Conservation (phyloP, 2,113 vertebrate species). For the Pampusana beccarii region DNA sequence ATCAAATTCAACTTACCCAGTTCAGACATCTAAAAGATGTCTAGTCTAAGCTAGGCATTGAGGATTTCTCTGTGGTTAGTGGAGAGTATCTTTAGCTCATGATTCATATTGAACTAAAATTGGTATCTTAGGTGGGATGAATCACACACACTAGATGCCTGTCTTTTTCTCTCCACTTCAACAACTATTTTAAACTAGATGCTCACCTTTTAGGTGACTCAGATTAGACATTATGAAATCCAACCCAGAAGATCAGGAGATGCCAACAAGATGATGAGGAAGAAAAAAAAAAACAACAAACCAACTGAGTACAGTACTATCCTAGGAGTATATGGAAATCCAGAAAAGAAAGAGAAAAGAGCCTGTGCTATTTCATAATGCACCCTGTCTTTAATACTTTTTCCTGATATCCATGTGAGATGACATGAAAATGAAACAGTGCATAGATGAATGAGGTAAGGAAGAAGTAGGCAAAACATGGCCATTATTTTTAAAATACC, state of each 20-base stretch:
- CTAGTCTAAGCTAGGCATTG: neutral
- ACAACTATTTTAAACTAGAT: neutral
- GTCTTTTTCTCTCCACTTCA: neutral
- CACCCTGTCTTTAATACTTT: neutral
- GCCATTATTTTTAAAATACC: neutral
- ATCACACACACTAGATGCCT: neutral
- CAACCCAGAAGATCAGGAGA: neutral
- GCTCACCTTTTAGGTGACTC: neutral
- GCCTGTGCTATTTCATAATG: neutral
- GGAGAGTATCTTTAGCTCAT: constrained; percentile 4
- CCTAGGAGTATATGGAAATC: neutral
- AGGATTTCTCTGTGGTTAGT: neutral
- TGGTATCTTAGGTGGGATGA: neutral
- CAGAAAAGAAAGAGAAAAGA: neutral
- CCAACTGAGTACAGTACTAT: neutral
- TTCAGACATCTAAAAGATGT: neutral
- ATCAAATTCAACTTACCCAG: neutral
- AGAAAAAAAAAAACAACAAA: neutral
- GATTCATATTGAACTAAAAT: constrained; percentile 19
- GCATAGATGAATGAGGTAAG: neutral
- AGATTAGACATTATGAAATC: neutral
- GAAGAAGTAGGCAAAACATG: neutral
- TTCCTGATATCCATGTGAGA: neutral
- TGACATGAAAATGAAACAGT: neutral
- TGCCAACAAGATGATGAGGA: neutral